Percentiles rank a stretch among this genome's conserved stretches.
Conservation (phyloP, 1,140 invertebrate genomes). For the Drosophila sproati region DNA sequence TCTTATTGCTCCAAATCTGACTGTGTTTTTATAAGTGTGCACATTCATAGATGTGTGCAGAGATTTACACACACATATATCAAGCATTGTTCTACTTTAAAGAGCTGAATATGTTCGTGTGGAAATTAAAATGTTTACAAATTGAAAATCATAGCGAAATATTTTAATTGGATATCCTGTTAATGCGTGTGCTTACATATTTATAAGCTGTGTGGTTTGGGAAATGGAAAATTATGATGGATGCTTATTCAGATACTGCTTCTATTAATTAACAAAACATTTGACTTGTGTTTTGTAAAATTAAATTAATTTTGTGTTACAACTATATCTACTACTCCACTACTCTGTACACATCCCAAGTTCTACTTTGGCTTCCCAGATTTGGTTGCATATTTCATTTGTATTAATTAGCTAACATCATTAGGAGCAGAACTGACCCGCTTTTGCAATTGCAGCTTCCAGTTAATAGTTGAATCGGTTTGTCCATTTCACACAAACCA, state of each 20-base stretch:
- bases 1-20: constrained; percentile 52
- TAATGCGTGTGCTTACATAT: constrained; percentile 31
- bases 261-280: neutral
- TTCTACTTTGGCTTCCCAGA: neutral
- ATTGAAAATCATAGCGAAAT: constrained; percentile 68
- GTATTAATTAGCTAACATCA: constrained; percentile 72
- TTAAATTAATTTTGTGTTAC: no score
- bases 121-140: constrained; percentile 53
- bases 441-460: constrained; percentile 37
- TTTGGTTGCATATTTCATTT: constrained; percentile 49
- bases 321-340: no score
- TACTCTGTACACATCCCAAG: no score
- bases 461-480: constrained; percentile 9
- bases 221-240: neutral
- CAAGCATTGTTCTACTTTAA: constrained; percentile 40
- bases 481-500: constrained; percentile 18
- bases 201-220: neutral
- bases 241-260: neutral
- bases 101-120: constrained; percentile 17
- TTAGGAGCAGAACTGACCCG: constrained; percentile 65
- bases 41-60: neutral
- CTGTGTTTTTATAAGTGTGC: constrained; percentile 3
- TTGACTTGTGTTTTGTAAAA: no score
- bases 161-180: constrained; percentile 66
- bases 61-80: neutral